Evolutionary conservation across 2,797 vertebrate genomes (phyloP), one percentile per base, ranked within the genome.

Genomic region (Peromyscus aztecus): DNA sequence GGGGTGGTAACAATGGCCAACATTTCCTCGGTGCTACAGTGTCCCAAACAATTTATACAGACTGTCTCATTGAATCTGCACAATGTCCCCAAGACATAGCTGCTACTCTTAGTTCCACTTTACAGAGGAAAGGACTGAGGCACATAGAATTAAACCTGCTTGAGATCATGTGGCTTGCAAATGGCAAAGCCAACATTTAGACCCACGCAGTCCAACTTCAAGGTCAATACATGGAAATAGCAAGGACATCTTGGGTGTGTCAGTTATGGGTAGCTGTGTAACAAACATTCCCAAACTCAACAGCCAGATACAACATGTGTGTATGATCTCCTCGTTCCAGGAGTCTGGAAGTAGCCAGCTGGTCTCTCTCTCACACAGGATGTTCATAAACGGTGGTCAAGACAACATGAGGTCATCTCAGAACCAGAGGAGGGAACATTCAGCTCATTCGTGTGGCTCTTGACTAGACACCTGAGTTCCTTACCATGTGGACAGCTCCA

Each of bases 361-460:
- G 16, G 34, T 40, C 31, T 80, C 34, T 80, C 34, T 61, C 94
- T 59, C 55, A 37, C 6, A 71, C 29, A 6, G 11, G n/a, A 43
- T 14, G 37, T 34, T 88, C 59, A 7, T 10, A 14, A 37, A 52
- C 27, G 31, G 34, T 49, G 4, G 12, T 37, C 23, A 31, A 59
- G 76, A n/a, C 37, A n/a, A 37, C 57, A 12, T 31, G 6, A 19
- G 24, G 34, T 46, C 77, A 59, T 27, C n/a, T 89, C 46, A 1
- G 31, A 13, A 4, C 37, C 40, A 23, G 2, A 17, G 0, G 7
- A 9, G 37, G 46, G 9, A 65, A 23, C n/a, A n/a, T 65, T 27
- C 2, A 55, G 67, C 4, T 52, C 24, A 7, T 40, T 59, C 46
- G 0, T 0, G 0, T 19, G 27, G 49, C 40, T 43, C 11, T 12